Conservation (phyloP, 2,113 vertebrate genomes). For the Tragulus kanchil region DNA sequence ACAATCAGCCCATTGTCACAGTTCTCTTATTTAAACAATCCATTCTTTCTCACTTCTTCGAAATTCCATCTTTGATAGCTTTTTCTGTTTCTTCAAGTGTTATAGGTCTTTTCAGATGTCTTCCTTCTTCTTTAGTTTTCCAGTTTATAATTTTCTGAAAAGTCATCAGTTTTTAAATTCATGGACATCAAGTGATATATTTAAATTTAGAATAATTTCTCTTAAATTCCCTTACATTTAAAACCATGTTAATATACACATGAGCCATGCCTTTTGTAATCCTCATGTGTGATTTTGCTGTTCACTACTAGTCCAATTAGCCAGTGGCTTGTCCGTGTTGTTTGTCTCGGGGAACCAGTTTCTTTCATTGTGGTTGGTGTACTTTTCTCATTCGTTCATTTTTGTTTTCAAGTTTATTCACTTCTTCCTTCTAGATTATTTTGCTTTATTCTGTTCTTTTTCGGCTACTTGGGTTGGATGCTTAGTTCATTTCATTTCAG, state of each 20-base stretch:
- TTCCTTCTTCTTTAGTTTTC: neutral
- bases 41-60: neutral
- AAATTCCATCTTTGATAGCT: neutral
- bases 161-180: neutral
- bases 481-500: neutral
- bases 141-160: neutral
- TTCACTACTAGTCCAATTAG: neutral
- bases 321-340: fast-evolving
- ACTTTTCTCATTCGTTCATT: neutral
- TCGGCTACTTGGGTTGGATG: neutral
- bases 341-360: neutral
- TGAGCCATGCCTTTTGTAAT: neutral
- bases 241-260: neutral
- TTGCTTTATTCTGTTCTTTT: neutral
- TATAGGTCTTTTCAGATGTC: neutral
- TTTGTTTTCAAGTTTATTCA: constrained; percentile 40
- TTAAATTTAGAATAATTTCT: neutral
- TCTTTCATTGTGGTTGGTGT: neutral
- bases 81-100: neutral
- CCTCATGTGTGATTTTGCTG: neutral
- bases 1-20: neutral
- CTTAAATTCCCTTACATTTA: neutral
- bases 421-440: neutral
- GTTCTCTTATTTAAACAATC: neutral
- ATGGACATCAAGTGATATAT: neutral